A percentile compares a stretch with the other conserved stretches of the same genome.
Conservation (phyloP, 1,140 invertebrate genomes). For the Liolophura sinensis region DNA sequence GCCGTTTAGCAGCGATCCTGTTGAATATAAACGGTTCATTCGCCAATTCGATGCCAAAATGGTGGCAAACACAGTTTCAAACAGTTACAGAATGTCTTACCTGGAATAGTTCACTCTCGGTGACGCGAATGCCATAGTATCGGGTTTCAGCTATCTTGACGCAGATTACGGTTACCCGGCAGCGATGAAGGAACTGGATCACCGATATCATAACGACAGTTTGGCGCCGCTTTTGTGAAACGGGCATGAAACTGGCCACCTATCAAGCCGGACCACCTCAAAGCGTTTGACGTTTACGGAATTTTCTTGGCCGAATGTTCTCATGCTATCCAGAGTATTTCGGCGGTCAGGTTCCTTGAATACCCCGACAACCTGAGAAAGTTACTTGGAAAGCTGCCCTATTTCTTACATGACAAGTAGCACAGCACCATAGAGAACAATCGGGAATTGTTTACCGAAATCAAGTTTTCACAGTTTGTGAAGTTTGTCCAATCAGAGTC, state of each 20-base stretch:
- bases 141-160: slow-evolving; percentile 14
- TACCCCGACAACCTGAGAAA: slow-evolving; percentile 14
- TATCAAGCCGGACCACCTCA: slow-evolving; percentile 11
- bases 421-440: slow-evolving; percentile 12
- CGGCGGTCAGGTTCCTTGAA: slow-evolving; percentile 8
- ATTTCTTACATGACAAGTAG: slow-evolving; percentile 22
- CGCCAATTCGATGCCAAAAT: slow-evolving; percentile 20
- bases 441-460: background rate
- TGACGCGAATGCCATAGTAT: slow-evolving; percentile 16
- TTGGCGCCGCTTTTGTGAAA: slow-evolving; percentile 22
- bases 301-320: slow-evolving; percentile 17
- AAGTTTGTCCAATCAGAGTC: slow-evolving; percentile 20
- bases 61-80: slow-evolving; percentile 8
- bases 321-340: slow-evolving; percentile 12
- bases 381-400: slow-evolving; percentile 17
- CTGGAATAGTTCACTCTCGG: slow-evolving; percentile 18
- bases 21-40: slow-evolving; percentile 15
- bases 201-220: slow-evolving; percentile 19
- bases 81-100: slow-evolving; percentile 14
- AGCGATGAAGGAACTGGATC: slow-evolving; percentile 11
- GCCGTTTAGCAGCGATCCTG: slow-evolving; percentile 16
- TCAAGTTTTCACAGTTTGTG: slow-evolving; percentile 16
- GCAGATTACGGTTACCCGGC: slow-evolving; percentile 16
- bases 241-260: slow-evolving; percentile 14
- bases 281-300: slow-evolving; percentile 15